phyloP scores from a whole-genome alignment of 2,797 vertebrate species.

The Pseudotriccus pelzelni region DNA sequence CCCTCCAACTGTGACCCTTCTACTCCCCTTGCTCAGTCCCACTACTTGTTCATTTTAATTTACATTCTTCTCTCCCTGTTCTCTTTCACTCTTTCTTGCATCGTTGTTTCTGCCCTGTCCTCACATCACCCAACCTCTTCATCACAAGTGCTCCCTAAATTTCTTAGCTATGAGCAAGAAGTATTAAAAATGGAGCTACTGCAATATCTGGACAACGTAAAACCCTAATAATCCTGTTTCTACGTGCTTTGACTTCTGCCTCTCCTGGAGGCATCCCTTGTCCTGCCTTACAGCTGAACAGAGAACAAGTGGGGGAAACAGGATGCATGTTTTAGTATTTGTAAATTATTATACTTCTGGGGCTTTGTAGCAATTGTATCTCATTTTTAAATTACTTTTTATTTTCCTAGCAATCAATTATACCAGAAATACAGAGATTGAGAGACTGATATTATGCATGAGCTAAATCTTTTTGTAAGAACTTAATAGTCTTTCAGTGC shows the following conservation, averaged over 20 bases:
- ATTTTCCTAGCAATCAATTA: not conserved
- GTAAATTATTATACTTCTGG: not conserved
- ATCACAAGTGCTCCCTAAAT: not conserved
- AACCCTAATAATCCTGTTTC: not conserved
- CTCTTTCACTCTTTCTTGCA: not conserved
- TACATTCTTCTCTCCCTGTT: not conserved
- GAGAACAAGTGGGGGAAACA: not conserved
- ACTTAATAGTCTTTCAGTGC: not conserved
- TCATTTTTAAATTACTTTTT: not conserved
- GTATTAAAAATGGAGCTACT: not conserved
- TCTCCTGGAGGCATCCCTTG: not conserved
- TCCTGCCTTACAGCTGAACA: not conserved
- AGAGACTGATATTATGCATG: not conserved
- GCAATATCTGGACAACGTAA: not conserved
- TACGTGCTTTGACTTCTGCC: not conserved
- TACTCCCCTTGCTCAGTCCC: not conserved
- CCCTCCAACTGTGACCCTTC: not conserved
- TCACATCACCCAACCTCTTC: not conserved
- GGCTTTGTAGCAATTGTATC: not conserved
- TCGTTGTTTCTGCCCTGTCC: not conserved
- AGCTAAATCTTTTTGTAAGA: not conserved
- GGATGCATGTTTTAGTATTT: not conserved
- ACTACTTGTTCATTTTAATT: not conserved
- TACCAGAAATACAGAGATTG: not conserved
- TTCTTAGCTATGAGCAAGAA: not conserved